phyloP scores from a whole-genome alignment of 2,888 invertebrate species.

The Philereme transversata region DNA sequence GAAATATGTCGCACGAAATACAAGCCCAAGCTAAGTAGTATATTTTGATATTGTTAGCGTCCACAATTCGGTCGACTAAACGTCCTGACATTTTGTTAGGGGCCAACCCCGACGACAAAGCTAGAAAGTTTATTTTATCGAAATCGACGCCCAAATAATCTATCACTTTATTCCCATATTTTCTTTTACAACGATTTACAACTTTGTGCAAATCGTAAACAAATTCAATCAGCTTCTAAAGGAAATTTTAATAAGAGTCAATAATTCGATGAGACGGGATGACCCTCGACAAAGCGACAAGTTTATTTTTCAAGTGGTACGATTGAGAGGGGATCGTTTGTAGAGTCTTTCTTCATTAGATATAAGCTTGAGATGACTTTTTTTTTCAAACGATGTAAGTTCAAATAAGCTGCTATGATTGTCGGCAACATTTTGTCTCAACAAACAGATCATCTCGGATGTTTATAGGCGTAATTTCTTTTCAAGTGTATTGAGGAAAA shows the following conservation, averaged over 20 bases:
- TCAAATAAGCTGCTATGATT: constrained; percentile 48
- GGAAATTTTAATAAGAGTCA: constrained; percentile 55
- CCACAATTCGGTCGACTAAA: constrained; percentile 19
- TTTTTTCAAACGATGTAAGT: constrained; percentile 42
- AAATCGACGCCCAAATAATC: constrained; percentile 17
- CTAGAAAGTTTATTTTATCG: constrained; percentile 22
- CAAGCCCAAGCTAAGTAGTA: constrained; percentile 1
- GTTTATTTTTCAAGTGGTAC: constrained; percentile 57
- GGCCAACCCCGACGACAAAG: constrained; percentile 8
- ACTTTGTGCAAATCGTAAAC: constrained; percentile 27
- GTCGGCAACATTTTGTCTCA: constrained; percentile 47
- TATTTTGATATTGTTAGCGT: constrained; percentile 11
- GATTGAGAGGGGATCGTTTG: constrained; percentile 48
- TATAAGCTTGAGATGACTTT: constrained; percentile 53
- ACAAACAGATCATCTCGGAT: constrained; percentile 47
- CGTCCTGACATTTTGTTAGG: constrained; percentile 21
- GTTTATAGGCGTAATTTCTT: constrained; percentile 45
- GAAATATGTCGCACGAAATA: constrained; percentile 6
- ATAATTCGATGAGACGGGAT: constrained; percentile 55
- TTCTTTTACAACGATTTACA: constrained; percentile 10
- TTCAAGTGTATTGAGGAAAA: constrained; percentile 41
- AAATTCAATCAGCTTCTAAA: constrained; percentile 42
- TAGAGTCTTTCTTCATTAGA: constrained; percentile 52
- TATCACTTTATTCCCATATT: constrained; percentile 10
- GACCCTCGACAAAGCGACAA: constrained; percentile 55